These are phyloP conservation scores for Sialis fuliginosa DNA, from an alignment of 2,888 invertebrate species.

Conservation along the genomic window DNA sequence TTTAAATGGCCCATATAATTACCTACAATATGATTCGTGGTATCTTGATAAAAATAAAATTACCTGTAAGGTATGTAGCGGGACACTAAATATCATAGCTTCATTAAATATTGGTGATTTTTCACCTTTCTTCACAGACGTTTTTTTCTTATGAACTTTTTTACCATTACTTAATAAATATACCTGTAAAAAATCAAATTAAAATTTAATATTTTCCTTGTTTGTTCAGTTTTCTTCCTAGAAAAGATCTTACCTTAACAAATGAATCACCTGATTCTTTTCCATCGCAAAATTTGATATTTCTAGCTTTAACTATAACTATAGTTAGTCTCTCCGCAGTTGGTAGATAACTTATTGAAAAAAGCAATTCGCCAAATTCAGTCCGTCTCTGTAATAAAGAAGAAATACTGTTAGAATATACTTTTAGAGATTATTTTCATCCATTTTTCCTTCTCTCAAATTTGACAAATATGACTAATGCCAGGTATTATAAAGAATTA, in stretches of 20 bases:
- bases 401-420: neutral
- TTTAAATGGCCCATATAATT: neutral
- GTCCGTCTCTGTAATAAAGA: slow-evolving; percentile 32
- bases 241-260: slow-evolving; percentile 40
- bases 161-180: slow-evolving; percentile 64
- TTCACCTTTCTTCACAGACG: slow-evolving; percentile 55
- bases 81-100: slow-evolving; percentile 69
- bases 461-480: too few species aligned
- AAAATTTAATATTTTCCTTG: neutral
- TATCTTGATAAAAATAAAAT: slow-evolving; percentile 8
- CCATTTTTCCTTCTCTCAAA: neutral
- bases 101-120: slow-evolving; percentile 67
- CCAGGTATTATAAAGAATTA: too few species aligned
- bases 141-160: slow-evolving; percentile 67
- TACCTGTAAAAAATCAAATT: slow-evolving; percentile 29
- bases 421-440: neutral
- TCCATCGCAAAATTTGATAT: slow-evolving; percentile 39
- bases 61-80: slow-evolving; percentile 50
- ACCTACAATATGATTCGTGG: neutral
- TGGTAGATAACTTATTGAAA: slow-evolving; percentile 64
- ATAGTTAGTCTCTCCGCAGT: slow-evolving; percentile 66
- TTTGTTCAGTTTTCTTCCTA: neutral
- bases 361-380: slow-evolving; percentile 63
- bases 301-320: slow-evolving; percentile 59
- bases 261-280: slow-evolving; percentile 47